phyloP scores from a whole-genome alignment of 2,113 vertebrate species.

The Callochromis pleurospilus region DNA sequence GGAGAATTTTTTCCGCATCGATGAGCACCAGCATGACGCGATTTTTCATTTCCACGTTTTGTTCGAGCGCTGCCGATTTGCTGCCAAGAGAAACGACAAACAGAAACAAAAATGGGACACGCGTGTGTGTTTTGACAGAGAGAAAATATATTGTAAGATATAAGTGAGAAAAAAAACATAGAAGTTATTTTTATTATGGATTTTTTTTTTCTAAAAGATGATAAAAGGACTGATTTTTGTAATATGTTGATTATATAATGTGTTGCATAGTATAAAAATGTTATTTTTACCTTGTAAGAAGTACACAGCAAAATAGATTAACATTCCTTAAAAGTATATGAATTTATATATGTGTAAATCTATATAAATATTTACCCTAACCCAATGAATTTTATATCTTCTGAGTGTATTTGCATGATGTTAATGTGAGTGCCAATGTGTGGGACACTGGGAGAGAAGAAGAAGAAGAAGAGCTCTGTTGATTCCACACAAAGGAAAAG shows the following conservation, averaged over 20 bases:
- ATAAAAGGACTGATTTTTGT: conserved; percentile 71
- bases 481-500: conserved; percentile 27
- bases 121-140: conserved; percentile 64
- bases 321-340: conserved; percentile 77
- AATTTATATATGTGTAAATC: conserved; percentile 76
- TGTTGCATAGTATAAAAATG: conserved; percentile 86
- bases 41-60: conserved; percentile 25
- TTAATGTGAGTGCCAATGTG: conserved; percentile 56
- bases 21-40: conserved; percentile 29
- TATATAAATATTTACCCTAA: conserved; percentile 77
- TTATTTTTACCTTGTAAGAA: conserved; percentile 85
- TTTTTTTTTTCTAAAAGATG: conserved; percentile 86
- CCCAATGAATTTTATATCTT: conserved; percentile 66
- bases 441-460: conserved; percentile 36
- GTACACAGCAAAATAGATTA: conserved; percentile 72
- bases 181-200: conserved; percentile 99
- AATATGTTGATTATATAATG: conserved; percentile 78
- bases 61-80: conserved; percentile 35
- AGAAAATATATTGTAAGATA: conserved; percentile 99
- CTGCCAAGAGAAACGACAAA: conserved; percentile 38
- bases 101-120: conserved; percentile 60
- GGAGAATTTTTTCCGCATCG: not conserved
- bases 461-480: not conserved
- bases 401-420: conserved; percentile 73
- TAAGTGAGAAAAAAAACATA: conserved; percentile 84